Base-by-base conservation (phyloP, 2,797 vertebrate species). In the Champsocephalus esox region DNA sequence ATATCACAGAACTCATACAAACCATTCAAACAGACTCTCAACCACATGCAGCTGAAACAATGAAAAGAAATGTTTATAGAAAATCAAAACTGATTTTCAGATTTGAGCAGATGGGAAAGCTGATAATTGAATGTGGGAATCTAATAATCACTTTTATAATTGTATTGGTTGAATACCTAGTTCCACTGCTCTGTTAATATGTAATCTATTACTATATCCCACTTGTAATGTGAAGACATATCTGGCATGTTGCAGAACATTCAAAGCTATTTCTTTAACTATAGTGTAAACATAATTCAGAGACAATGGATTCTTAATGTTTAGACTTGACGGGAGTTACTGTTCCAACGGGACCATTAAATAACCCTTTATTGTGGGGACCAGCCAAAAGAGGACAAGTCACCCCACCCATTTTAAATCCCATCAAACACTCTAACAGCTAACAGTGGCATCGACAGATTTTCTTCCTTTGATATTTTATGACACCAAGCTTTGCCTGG, bases 1-100 rank as follows among this genome's bases (percentile, higher is more conserved):
- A 16, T 34, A 64, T 77, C 56, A 46, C 70, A 54, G 76, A n/a
- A 66, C 54, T 83, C 63, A 77, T 14, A 70, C 71, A 81, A 44
- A 79, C 28, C 63, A 56, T 28, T 17, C 14, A 62, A 55, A 69
- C 62, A 83, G 32, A 62, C 80, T 79, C 77, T 79, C 46, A 82
- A 85, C 78, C 84, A 70, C 84, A 81, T 79, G 44, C 66, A 51
- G 61, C 74, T 84, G 54, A 61, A 68, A 68, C 59, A 28, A 28
- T 28, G 28, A 28, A 28, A 28, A 28, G 1, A 77, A 59, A 74
- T 21, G 32, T 19, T 58, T 43, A 9, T 61, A 38, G 45, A n/a
- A 68, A 84, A 81, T 56, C 63, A 86, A 81, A 81, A 81, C 21
- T 67, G 59, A 10, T 77, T 79, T 80, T 79, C 19, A 65, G 64